Percentiles rank a stretch among this genome's conserved stretches.
Conservation (phyloP, 30 jellyfish, hydroid and myxozoan genomes). For the Aurelia sp. region DNA sequence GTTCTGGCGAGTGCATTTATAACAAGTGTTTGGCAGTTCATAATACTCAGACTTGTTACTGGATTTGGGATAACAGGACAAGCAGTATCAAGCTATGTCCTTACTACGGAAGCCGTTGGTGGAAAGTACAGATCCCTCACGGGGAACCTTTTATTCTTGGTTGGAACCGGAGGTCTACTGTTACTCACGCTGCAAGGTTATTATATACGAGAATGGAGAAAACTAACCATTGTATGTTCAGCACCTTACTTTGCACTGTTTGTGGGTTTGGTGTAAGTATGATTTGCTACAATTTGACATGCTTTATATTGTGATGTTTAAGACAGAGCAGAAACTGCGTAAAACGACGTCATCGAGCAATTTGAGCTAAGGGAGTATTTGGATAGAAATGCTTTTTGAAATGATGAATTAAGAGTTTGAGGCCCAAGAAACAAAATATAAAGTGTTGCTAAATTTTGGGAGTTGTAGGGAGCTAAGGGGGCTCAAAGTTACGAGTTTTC, state of each 20-base stretch:
- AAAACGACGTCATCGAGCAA: no score
- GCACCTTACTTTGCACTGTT: constrained; percentile 79
- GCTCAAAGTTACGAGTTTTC: no score
- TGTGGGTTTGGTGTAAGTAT: constrained; percentile 65
- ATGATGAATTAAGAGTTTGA: no score
- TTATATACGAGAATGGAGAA: constrained; percentile 79
- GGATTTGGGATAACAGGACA: constrained; percentile 74
- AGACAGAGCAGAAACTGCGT: no score
- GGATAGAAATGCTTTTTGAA: no score
- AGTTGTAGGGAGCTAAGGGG: no score
- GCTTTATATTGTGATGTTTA: not conserved
- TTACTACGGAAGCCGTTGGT: constrained; percentile 84
- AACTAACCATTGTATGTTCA: constrained; percentile 57
- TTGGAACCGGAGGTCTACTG: constrained; percentile 63
- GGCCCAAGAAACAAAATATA: no score
- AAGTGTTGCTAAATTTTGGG: no score
- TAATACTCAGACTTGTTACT: constrained; percentile 50
- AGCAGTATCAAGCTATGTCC: constrained; percentile 57
- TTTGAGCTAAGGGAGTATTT: no score
- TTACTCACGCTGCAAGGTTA: constrained; percentile 70
- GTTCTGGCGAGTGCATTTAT: constrained; percentile 67
- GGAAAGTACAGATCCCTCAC: constrained; percentile 55
- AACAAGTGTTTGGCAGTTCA: constrained; percentile 71
- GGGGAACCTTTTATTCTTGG: constrained; percentile 43
- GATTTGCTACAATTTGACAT: not conserved